phyloP scores from a whole-genome alignment of 2,888 invertebrate genomes.

The Chouioia cunea region DNA sequence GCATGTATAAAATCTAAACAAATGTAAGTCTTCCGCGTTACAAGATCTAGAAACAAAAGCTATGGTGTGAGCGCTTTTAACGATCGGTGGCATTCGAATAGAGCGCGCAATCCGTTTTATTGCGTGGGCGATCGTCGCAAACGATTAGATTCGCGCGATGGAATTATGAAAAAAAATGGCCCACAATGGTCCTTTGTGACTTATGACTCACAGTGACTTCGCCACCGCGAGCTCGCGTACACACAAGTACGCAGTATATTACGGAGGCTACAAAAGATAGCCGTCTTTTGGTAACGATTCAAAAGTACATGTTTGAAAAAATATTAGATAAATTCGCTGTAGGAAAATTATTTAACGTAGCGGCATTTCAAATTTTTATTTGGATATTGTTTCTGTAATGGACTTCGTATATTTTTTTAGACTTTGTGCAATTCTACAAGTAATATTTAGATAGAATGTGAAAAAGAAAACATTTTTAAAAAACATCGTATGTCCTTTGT shows the following conservation, averaged over 20 bases:
- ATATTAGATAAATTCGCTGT: background rate
- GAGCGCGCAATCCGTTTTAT: too few relatives aligned
- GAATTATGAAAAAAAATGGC: slow-evolving; percentile 16
- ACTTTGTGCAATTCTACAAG: too few relatives aligned
- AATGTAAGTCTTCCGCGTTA: background rate
- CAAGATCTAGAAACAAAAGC: background rate
- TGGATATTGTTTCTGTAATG: too few relatives aligned
- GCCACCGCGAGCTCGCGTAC: background rate
- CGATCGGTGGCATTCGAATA: slow-evolving; percentile 10
- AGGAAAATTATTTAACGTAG: background rate
- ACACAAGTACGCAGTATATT: too few relatives aligned
- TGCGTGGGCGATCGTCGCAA: slow-evolving; percentile 31
- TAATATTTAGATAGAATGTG: too few relatives aligned
- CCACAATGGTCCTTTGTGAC: slow-evolving; percentile 28
- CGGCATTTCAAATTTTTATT: background rate
- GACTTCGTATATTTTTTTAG: too few relatives aligned
- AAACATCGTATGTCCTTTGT: too few relatives aligned
- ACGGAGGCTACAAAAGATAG: background rate
- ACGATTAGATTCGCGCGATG: slow-evolving; percentile 33
- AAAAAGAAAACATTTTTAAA: too few relatives aligned
- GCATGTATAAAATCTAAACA: background rate
- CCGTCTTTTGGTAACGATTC: background rate
- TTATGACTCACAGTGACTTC: slow-evolving; percentile 2
- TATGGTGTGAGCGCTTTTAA: slow-evolving; percentile 9
- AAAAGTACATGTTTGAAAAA: background rate